Conservation (phyloP, 2,797 vertebrate species). For the Mormyrus hasselquistii region DNA sequence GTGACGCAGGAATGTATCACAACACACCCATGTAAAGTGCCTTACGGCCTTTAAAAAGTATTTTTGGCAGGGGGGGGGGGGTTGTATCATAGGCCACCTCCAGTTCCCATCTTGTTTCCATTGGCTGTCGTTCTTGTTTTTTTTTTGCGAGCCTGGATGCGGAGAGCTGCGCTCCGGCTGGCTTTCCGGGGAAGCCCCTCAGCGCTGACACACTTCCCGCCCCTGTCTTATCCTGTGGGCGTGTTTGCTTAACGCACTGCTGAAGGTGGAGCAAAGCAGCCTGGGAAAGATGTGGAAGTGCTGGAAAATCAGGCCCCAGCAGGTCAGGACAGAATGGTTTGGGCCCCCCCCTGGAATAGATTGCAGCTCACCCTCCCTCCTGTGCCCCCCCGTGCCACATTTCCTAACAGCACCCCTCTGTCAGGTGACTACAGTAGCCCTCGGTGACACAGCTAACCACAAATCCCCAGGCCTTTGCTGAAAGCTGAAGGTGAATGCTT, state of each 20-base stretch:
- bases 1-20: too few species aligned
- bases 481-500: not conserved
- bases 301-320: conserved; percentile 19
- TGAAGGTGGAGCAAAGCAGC: conserved; percentile 26
- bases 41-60: not conserved
- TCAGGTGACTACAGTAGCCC: not conserved
- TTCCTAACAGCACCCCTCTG: not conserved
- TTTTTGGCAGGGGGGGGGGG: not conserved
- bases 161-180: not conserved
- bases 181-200: not conserved
- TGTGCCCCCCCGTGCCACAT: conserved; percentile 35
- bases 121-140: not conserved
- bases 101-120: not conserved
- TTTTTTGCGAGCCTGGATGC: not conserved
- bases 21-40: too few species aligned
- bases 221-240: conserved; percentile 46
- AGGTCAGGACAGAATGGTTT: conserved; percentile 22
- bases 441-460: not conserved
- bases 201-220: conserved; percentile 33
- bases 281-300: conserved; percentile 15
- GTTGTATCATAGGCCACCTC: not conserved
- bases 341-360: conserved; percentile 41
- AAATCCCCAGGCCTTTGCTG: not conserved
- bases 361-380: conserved; percentile 36
- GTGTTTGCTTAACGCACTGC: conserved; percentile 40